Evolutionary conservation across 2,797 vertebrate species (phyloP).

Genomic region (Chelonia mydas): DNA sequence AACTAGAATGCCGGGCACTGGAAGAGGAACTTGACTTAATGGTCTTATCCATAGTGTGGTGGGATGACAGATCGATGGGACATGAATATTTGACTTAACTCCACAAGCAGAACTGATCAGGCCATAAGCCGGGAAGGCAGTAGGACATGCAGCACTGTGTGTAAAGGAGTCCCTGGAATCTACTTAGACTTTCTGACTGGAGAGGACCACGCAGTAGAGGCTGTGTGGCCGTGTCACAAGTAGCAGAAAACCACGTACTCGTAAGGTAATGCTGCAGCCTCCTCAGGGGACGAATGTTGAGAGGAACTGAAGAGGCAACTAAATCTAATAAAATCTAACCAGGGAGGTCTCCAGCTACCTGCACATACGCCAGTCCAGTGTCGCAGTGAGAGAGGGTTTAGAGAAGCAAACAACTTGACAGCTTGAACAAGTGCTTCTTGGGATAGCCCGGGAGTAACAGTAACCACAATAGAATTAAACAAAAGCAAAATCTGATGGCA

Average conservation of each 20-base stretch:
- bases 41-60: background rate
- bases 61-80: background rate
- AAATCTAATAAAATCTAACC: too few relatives aligned
- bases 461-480: background rate
- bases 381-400: background rate
- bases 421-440: background rate
- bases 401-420: background rate
- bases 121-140: background rate
- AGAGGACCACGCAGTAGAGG: background rate
- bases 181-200: background rate
- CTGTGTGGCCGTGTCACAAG: background rate
- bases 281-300: too few relatives aligned
- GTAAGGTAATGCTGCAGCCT: background rate
- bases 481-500: background rate
- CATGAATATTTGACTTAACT: background rate
- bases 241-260: background rate
- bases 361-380: background rate
- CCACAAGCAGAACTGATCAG: background rate
- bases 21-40: background rate
- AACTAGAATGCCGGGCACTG: background rate
- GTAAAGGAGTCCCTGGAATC: background rate
- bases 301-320: too few relatives aligned
- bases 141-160: background rate
- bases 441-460: background rate
- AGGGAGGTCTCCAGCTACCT: background rate